Percentiles rank a stretch among this genome's conserved stretches.
Conservation (phyloP, 2,888 invertebrate genomes). For the Caenorhabditis auriculariae region DNA sequence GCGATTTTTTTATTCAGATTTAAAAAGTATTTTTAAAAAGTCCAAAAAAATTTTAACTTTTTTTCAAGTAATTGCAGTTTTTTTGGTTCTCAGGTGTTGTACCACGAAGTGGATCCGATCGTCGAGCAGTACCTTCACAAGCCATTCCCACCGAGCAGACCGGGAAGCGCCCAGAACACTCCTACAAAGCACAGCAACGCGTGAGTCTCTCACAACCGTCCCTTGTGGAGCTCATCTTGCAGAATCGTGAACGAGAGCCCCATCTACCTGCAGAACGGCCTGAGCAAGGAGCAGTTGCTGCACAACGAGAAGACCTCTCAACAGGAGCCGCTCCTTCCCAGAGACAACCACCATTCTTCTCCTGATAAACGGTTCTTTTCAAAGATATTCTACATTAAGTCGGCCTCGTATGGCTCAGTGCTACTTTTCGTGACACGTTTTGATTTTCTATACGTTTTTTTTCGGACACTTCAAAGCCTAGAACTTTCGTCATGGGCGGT, state of each 20-base stretch:
- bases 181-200: conserved; percentile 29
- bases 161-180: conserved; percentile 40
- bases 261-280: conserved; percentile 38
- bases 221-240: neutral
- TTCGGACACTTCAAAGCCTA: too few species aligned
- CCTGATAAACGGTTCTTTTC: too few species aligned
- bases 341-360: conserved; percentile 23
- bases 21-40: too few species aligned
- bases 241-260: conserved; percentile 26
- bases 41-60: too few species aligned
- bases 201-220: conserved; percentile 1
- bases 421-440: too few species aligned
- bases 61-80: too few species aligned
- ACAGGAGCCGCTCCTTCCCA: conserved; percentile 28
- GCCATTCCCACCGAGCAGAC: conserved; percentile 49
- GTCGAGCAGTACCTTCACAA: conserved; percentile 61
- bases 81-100: conserved; percentile 11
- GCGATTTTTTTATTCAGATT: too few species aligned
- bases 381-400: too few species aligned
- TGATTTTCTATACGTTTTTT: too few species aligned
- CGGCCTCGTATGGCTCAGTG: too few species aligned
- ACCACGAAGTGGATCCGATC: conserved; percentile 60
- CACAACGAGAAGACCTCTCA: conserved; percentile 35
- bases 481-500: too few species aligned
- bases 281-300: conserved; percentile 45